These are phyloP conservation scores for Dryomyza anilis DNA, from an alignment of 2,888 invertebrate genomes.

Conservation along the genomic window DNA sequence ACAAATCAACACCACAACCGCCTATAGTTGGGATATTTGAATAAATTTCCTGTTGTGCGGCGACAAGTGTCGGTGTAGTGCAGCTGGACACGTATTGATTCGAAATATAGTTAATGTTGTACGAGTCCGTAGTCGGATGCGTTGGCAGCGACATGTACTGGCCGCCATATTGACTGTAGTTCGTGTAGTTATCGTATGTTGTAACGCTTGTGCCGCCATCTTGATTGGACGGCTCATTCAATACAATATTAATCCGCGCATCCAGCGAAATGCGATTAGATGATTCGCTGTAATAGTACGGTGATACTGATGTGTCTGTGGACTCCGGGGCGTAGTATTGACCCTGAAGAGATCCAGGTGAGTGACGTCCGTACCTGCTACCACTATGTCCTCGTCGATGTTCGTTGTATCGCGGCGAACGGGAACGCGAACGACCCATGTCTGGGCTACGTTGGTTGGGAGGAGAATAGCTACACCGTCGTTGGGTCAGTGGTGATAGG, in stretches of 20 bases:
- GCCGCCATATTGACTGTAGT: conserved; percentile 40
- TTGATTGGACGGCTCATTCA: conserved; percentile 37
- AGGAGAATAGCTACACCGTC: conserved; percentile 32
- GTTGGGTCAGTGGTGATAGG: conserved; percentile 37
- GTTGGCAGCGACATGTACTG: conserved; percentile 47
- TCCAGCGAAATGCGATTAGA: conserved; percentile 46
- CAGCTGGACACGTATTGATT: conserved; percentile 41
- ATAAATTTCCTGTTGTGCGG: conserved; percentile 36
- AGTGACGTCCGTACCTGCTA: conserved; percentile 36
- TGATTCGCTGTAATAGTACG: conserved; percentile 54
- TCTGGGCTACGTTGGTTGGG: conserved; percentile 22
- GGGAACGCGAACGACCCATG: conserved; percentile 25
- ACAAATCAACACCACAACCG: conserved; percentile 20
- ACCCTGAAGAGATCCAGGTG: conserved; percentile 35
- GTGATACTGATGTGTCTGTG: conserved; percentile 35
- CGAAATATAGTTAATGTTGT: conserved; percentile 40
- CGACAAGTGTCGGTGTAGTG: conserved; percentile 3
- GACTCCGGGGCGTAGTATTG: conserved; percentile 41
- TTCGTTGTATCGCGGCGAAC: conserved; percentile 33
- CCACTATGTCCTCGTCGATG: conserved; percentile 35
- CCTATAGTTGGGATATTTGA: conserved; percentile 39
- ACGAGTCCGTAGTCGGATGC: conserved; percentile 36
- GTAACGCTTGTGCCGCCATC: conserved; percentile 30
- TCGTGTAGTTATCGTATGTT: conserved; percentile 43
- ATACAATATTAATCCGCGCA: conserved; percentile 45